Evolutionary conservation across 2,113 vertebrate genomes (phyloP), one percentile per base, ranked within the genome.

Genomic region (Ptilorrhoa leucosticta): DNA sequence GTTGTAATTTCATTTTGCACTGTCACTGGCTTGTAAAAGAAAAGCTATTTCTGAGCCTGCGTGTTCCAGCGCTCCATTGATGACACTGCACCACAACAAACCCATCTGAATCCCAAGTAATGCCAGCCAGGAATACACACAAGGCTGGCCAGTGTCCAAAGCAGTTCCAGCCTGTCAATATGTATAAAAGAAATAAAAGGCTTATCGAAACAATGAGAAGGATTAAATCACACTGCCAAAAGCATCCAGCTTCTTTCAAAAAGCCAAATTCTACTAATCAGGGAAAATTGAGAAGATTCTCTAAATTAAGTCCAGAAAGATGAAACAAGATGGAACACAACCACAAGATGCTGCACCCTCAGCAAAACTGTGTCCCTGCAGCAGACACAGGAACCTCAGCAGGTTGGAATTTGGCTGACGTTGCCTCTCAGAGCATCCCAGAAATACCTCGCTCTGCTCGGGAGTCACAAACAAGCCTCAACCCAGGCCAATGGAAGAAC

Each of bases 271-370:
- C 87, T 60, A 31, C 75, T 68, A 44, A 76, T 51, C 83, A 57
- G 76, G 89, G 88, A 73, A 95, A 96, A 93, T 10, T 37, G 66
- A 92, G 76, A 77, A 33, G 45, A 47, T 84, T 69, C 94, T 91
- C 72, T 31, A 8, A 81, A 77, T 61, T 24, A 54, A 42, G 50
- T 44, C 48, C 71, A 56, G 45, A 53, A 56, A 51, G 2, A 57
- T 2, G n/a, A 60, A 73, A 61, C 57, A n/a, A 47, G 8, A 5
- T 8, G 17, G 45, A 89, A 56, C 53, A 33, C 4, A 39, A 21
- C 30, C 5, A 8, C 5, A 27, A 68, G 63, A 40, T 8, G 86
- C 44, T 40, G 53, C 73, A 64, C 56, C 53, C 65, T 37, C 88
- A 86, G 93, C 91, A 64, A 48, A 90, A 39, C 23, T 0, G 0